Evolutionary conservation across 2,113 vertebrate genomes (phyloP), one percentile per base, ranked within the genome.

Genomic region (Pardalotus punctatus): DNA sequence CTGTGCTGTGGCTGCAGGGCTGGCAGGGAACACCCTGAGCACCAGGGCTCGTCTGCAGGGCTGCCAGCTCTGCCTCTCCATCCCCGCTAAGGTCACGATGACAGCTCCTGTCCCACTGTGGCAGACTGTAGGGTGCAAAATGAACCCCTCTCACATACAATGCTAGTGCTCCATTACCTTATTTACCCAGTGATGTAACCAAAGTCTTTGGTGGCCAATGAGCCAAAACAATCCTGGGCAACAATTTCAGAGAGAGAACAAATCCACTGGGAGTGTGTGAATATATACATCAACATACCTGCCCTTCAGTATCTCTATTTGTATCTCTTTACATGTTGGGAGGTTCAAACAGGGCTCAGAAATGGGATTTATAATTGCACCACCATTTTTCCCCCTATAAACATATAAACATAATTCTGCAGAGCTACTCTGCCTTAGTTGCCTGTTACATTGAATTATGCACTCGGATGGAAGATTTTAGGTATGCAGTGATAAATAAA

Each of bases 31-130:
- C 33, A 20, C 19, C 9, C 1, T 5, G 19, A 40, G 22, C 29
- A 51, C 5, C 33, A 29, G 4, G 0, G n/a, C 0, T 6, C 23
- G 9, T 5, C 35, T 54, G 25, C 8, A 70, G 76, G 61, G 76
- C 56, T 85, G 42, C 9, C 6, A 25, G 33, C 48, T 80, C 71
- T 74, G 21, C 40, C 27, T 71, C 31, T 35, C 48, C n/a, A 0
- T 5, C 73, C 58, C 77, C 57, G 42, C 42, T 33, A 1, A 12
- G 6, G 6, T 23, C 64, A 45, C 2, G 18, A 40, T 1, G n/a
- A 31, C 81, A 81, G 2, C 84, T 78, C n/a, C 13, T 9, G 1
- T 15, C 66, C 33, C 45, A 11, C 71, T 13, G 45, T 27, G 33
- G 40, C 42, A 58, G 29, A n/a, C 15, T 28, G 6, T 0, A 17